Evolutionary conservation across 2,888 invertebrate genomes (phyloP), one percentile per base, ranked within the genome.

Genomic region (Xestia sexstrigata): DNA sequence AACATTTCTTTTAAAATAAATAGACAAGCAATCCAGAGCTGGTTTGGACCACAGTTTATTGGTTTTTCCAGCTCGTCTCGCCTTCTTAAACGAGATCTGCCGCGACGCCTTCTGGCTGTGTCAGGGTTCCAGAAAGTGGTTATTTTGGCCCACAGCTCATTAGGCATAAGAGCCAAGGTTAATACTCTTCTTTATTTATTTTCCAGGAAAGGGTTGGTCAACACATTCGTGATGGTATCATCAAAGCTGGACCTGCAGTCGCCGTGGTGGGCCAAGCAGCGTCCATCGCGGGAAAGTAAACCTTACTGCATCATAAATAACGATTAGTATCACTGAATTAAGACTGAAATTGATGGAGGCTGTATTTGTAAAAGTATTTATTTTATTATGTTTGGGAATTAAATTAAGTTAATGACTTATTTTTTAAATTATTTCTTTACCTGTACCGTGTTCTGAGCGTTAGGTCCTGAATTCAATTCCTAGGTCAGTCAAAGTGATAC

Each of bases 221-320:
- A 23, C 88, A 91, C 70, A 88, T 94, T 35, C 90, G 94, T 0
- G 91, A 94, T 81, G 93, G 94, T 1, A 82, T 94, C 74, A 92
- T 94, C 79, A 94, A 94, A 73, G 92, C 93, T 0, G 93, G 92
- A 0, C 94, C 94, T 47, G 94, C 94, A 0, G 92, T 94, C 0
- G 88, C 84, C 0, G 94, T 94, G 0, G 91, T 92, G 0, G 93
- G 89, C 0, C 72, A 82, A 84, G 89, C 68, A 6, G 81, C 83
- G 0, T 30, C 71, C 6, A 78, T 87, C 15, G 76, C 58, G 2
- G 85, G 90, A 81, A 90, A 91, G 70, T 90, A 73, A 82, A 60
- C 68, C 47, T 70, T 63, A 47, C 20, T 5, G 0, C 1, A 8
- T 0, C 9, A 26, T 0, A 42, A 15, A 49, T n/a, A 52, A 70